Evolutionary conservation across 2,888 invertebrate genomes (phyloP), one percentile per base, ranked within the genome.

Genomic region (Crossocerus cetratus): DNA sequence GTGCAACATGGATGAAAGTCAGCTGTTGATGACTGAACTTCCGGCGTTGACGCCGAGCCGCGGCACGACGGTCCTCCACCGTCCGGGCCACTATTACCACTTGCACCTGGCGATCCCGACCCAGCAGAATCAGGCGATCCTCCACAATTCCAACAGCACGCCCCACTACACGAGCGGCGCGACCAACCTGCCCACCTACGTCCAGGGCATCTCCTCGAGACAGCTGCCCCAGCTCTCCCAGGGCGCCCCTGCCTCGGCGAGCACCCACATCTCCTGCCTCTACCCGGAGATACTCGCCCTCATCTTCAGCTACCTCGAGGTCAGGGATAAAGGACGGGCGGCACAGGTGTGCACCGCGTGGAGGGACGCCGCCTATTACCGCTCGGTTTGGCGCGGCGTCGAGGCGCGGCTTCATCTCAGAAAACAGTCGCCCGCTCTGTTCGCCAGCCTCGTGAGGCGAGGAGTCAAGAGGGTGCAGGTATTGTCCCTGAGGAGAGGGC

Each of bases 381-480:
- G 97, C 84, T 96, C 96, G 53, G 97, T 98, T 20, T 98, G 98
- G 98, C 94, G 96, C 82, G 97, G 97, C 64, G 97, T 97, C 43
- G 97, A 97, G 89, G 98, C 98, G 0, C 95, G 96, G 83, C 91
- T 98, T 76, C 98, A 98, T 90, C 92, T 98, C 61, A 93, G 96
- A 75, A 93, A 95, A 82, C 94, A 97, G 75, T 95, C 96, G 75
- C 95, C 96, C 14, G 95, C 95, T 82, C 92, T 98, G 69, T 98
- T 97, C 91, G 93, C 95, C 23, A 97, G 96, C 75, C 91, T 98
- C 73, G 96, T 96, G 56, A 94, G 95, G 81, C 93, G 98, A 64
- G 98, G 98, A 81, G 97, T 98, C 76, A 94, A 95, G 81, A 94
- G 94, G 88, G 94, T 98, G 70, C 98, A 98, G 91, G 96, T 98